Base-by-base conservation (phyloP, 2,797 vertebrate species). In the Chelon auratus region DNA sequence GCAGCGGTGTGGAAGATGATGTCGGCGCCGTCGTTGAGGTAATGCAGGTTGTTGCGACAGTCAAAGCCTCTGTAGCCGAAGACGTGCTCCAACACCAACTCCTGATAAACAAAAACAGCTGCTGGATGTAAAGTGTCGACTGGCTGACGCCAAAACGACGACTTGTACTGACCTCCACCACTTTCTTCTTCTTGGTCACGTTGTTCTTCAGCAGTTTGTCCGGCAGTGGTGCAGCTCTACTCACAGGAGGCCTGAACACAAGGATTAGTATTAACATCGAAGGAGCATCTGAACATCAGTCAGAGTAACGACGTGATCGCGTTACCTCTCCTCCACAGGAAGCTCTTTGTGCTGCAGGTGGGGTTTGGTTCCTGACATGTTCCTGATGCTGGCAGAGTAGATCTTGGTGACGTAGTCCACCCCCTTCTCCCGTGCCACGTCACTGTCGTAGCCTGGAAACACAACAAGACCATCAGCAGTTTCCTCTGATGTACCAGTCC, bases 1-100 rank as follows among this genome's bases (percentile, higher is more conserved):
- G 97, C 96, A 0, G 98, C 98, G 0, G 97, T 96, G 90, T 99
- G 98, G 89, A 97, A 99, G 90, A 98, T 89, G 79, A 99, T 98
- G 89, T 99, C 97, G 0, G 95, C 87, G 0, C 97, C 97, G 0
- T 99, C 97, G 0, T 98, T 99, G 86, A 99, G 96, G 95, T 99
- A 99, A 82, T 99, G 97, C 68, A 99, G 95, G 93, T 99, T 99
- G 92, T 99, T 98, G 40, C 97, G 96, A 78, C 98, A 98, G 87
- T 99, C 97, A 17, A 96, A 97, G 33, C 98, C 97, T 87, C 97
- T 84, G 92, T 98, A 99, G 22, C 98, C 98, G 52, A 99, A 98
- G n/a, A 99, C 96, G 0, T 99, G 98, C 30, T 99, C 97, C 78
- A 99, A 80, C 59, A 94, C 92, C 84, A 99, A 93, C 78, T 98